These are phyloP conservation scores for Aphis gossypii DNA, from an alignment of 1,140 invertebrate genomes.

Conservation along the genomic window DNA sequence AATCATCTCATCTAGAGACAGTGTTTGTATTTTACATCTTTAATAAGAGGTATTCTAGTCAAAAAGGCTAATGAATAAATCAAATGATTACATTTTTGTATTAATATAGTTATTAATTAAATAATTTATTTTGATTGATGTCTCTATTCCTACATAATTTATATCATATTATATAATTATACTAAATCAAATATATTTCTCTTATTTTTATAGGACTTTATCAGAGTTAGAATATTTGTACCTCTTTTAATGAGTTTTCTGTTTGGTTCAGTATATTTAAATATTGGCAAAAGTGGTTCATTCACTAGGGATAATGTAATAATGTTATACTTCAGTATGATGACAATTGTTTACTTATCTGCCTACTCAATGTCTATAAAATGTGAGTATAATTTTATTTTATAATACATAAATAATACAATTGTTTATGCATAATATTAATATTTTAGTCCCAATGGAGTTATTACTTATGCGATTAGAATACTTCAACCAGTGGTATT, in stretches of 20 bases:
- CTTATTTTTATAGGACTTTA: conserved; percentile 30
- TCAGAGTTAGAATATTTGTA: conserved; percentile 25
- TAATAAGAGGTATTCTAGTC: conserved; percentile 44
- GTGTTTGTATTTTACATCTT: conserved; percentile 51
- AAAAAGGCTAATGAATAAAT: conserved; percentile 28
- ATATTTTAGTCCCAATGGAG: conserved; percentile 82
- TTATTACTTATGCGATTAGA: conserved; percentile 85
- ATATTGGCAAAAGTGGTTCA: conserved; percentile 38
- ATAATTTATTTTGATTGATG: not conserved
- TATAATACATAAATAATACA: not conserved
- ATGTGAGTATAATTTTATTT: conserved; percentile 31
- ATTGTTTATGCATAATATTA: not conserved
- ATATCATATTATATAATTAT: not conserved
- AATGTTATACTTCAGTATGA: conserved; percentile 44
- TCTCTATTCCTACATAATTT: not conserved
- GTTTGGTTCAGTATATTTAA: conserved; percentile 45
- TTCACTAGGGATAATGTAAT: conserved; percentile 44
- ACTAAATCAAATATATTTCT: not conserved
- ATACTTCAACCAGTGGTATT: conserved; percentile 94
- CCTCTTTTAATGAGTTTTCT: conserved; percentile 26
- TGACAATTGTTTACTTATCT: conserved; percentile 26
- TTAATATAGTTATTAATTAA: not conserved
- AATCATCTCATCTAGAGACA: conserved; percentile 45
- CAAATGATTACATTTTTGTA: not conserved
- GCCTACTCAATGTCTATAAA: conserved; percentile 54